Conservation (phyloP, 2,113 vertebrate genomes). For the Bos taurus region DNA sequence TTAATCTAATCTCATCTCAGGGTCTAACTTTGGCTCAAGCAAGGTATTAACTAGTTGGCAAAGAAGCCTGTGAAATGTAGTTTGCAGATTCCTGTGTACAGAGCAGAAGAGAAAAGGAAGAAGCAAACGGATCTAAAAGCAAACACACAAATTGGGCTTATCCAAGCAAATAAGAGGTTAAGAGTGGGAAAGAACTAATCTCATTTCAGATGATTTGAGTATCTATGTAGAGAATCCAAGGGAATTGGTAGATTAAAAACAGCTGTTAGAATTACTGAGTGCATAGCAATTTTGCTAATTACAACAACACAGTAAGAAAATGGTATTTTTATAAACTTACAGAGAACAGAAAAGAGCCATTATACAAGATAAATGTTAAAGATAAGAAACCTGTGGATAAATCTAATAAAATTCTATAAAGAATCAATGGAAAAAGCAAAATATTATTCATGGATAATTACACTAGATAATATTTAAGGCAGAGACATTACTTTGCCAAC, state of each 20-base stretch:
- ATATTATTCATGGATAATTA: not conserved
- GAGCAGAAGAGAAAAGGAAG: not conserved
- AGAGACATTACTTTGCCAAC: no score
- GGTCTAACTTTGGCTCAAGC: not conserved
- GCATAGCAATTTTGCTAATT: not conserved
- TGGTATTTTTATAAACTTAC: not conserved
- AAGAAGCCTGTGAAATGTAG: not conserved
- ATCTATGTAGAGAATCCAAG: not conserved
- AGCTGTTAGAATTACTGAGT: not conserved
- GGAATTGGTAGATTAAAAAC: not conserved
- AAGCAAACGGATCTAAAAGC: not conserved
- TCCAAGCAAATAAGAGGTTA: not conserved
- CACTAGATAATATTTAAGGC: not conserved
- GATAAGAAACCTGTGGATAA: not conserved
- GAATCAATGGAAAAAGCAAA: not conserved
- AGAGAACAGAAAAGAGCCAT: not conserved
- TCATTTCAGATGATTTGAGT: not conserved
- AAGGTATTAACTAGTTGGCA: not conserved
- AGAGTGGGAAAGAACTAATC: not conserved
- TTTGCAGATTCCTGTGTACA: not conserved
- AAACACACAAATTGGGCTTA: not conserved
- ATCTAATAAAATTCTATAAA: not conserved
- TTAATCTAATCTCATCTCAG: not conserved
- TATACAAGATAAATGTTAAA: not conserved
- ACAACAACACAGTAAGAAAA: not conserved